Evolutionary conservation across 2,888 invertebrate species (phyloP).

Genomic region (Neuroscelio doddi): DNA sequence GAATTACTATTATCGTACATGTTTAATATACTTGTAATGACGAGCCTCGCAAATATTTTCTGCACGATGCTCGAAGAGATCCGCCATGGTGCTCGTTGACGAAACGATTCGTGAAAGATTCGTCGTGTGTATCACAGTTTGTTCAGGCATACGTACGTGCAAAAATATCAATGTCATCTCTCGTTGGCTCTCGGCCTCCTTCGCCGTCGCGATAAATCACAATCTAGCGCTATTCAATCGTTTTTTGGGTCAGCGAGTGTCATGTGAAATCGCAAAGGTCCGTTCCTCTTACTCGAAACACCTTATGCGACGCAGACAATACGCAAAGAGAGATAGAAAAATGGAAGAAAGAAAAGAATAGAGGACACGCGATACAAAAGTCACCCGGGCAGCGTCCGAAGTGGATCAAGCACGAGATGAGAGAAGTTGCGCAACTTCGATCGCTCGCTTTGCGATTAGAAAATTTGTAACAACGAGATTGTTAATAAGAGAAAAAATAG

Average conservation of each 20-base stretch:
- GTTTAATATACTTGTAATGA: too few relatives aligned
- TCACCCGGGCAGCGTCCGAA: neutral
- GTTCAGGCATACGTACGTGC: conserved; percentile 1
- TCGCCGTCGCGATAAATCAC: conserved; percentile 58
- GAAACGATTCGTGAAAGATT: conserved; percentile 7
- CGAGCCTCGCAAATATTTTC: too few relatives aligned
- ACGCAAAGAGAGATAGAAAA: conserved; percentile 47
- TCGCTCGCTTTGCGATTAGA: too few relatives aligned
- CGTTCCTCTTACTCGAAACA: conserved; percentile 21
- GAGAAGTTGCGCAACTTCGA: neutral
- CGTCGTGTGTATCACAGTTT: neutral
- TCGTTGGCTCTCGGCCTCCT: conserved; percentile 31
- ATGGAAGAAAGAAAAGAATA: neutral
- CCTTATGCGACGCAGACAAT: conserved; percentile 7
- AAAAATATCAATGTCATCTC: conserved; percentile 32
- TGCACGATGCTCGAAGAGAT: neutral
- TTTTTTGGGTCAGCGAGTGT: conserved; percentile 32
- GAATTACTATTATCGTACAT: too few relatives aligned
- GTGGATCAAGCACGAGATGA: neutral
- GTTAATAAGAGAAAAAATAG: too few relatives aligned
- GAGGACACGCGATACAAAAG: conserved; percentile 1
- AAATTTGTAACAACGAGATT: too few relatives aligned
- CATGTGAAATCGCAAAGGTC: conserved; percentile 41
- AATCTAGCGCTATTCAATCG: conserved; percentile 59
- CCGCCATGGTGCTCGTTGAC: neutral